A percentile compares a stretch with the other conserved stretches of the same genome.
Evolutionary conservation across 2,888 invertebrate genomes (phyloP).

Genomic region (Euspilapteryx auroguttella): DNA sequence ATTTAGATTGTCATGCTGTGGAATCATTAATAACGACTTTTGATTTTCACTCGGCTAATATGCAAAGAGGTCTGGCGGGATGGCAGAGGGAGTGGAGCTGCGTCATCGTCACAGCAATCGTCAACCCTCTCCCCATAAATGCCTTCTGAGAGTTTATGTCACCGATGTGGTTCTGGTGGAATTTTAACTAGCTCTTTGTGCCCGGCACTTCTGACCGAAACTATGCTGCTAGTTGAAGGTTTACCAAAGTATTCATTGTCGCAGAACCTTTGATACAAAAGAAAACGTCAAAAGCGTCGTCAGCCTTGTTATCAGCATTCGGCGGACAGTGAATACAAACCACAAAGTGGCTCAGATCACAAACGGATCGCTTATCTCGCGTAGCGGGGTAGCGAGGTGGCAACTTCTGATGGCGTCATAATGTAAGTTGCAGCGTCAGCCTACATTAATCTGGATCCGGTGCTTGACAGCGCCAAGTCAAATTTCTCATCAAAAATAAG

Average conservation of each 20-base stretch:
- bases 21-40: constrained; percentile 56
- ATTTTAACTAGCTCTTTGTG: constrained; percentile 58
- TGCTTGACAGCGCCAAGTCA: constrained; percentile 53
- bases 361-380: no score
- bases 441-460: constrained; percentile 56
- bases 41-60: constrained; percentile 57
- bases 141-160: constrained; percentile 50
- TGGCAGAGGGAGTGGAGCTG: constrained; percentile 3
- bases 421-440: constrained; percentile 54
- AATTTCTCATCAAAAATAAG: constrained; percentile 62
- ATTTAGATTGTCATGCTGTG: constrained; percentile 53
- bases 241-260: constrained; percentile 38
- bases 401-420: constrained; percentile 12
- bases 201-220: constrained; percentile 42
- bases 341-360: no score
- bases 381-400: constrained; percentile 4
- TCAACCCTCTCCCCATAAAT: constrained; percentile 32
- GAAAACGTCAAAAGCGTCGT: no score
- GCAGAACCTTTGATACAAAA: constrained; percentile 27
- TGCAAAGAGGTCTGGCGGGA: constrained; percentile 18
- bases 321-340: no score
- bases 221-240: constrained; percentile 47
- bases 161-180: constrained; percentile 47
- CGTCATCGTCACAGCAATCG: constrained; percentile 27
- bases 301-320: no score